A percentile compares a stretch with the other conserved stretches of the same genome.
Conservation (phyloP, 1,140 invertebrate genomes). For the Globodera rostochiensis region DNA sequence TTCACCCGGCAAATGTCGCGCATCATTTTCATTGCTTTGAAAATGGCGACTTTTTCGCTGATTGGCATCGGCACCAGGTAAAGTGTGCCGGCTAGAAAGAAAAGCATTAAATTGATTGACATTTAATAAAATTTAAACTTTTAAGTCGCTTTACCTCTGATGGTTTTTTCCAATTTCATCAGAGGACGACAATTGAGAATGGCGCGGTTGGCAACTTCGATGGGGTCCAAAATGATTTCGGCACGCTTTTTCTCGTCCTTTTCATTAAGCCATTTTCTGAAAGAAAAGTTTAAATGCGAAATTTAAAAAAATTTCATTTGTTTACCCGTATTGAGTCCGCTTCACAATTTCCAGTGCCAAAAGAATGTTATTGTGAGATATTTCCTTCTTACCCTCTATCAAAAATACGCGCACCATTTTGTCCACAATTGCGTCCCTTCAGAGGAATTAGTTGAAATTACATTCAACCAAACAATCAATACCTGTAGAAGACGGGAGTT, state of each 20-base stretch:
- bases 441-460: conserved; percentile 14
- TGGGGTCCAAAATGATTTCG: conserved; percentile 56
- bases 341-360: conserved; percentile 60
- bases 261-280: conserved; percentile 42
- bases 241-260: conserved; percentile 52
- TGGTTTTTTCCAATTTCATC: conserved; percentile 60
- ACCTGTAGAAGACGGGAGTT: conserved; percentile 57
- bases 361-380: conserved; percentile 43
- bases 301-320: neutral
- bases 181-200: conserved; percentile 59
- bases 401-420: conserved; percentile 61
- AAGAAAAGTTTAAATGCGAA: neutral
- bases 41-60: conserved; percentile 56
- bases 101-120: conserved; percentile 22
- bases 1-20: conserved; percentile 55
- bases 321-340: conserved; percentile 54
- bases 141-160: conserved; percentile 42
- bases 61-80: conserved; percentile 63
- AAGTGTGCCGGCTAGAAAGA: conserved; percentile 53
- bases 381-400: conserved; percentile 57
- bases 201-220: conserved; percentile 50
- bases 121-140: neutral
- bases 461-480: neutral
- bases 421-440: conserved; percentile 58
- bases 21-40: conserved; percentile 64